Base-by-base conservation (phyloP, 2,113 vertebrate genomes). In the Gymnarchus niloticus region DNA sequence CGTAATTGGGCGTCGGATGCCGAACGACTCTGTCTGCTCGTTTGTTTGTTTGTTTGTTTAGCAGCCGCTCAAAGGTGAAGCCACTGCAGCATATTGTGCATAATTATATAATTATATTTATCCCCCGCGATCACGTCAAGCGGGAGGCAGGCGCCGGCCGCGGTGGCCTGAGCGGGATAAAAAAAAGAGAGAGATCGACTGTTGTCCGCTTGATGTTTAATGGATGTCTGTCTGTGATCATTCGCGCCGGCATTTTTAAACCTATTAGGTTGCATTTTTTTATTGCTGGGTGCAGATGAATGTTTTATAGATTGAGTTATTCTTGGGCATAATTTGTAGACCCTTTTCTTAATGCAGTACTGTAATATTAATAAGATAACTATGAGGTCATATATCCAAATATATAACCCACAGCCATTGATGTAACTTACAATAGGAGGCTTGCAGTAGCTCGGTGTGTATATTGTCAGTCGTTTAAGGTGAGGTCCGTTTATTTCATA, bases 1-100 rank as follows among this genome's bases (percentile, higher is more conserved):
- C 89, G 28, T 93, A 92, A 93, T 93, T 91, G 91, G 91, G 88
- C 91, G 89, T 90, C 80, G 25, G 91, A 92, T 83, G 88, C 89
- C 81, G 23, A 87, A 82, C 37, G 89, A 90, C 91, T 90, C 83
- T 90, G 89, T 90, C 14, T 33, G 33, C 4, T 88, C 89, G 88
- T 85, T 84, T 78, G 49, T 85, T 83, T 21, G 57, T 84, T 61
- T 88, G 84, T 81, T 87, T 85, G 59, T 85, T 44, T 83, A 14
- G 87, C 90, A 88, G 89, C 90, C 92, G 89, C 87, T 90, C 87
- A 73, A 83, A 85, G 89, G 84, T 85, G 89, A 91, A 82, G 88
- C 61, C 81, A 85, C 87, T 49, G 1, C 80, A 84, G 87, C 83
- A 3, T 84, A 83, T 87, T 85, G 1, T 87, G 89, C 89, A 88